These are phyloP conservation scores for Furcula furcula DNA, from an alignment of 2,888 invertebrate species.

Conservation along the genomic window DNA sequence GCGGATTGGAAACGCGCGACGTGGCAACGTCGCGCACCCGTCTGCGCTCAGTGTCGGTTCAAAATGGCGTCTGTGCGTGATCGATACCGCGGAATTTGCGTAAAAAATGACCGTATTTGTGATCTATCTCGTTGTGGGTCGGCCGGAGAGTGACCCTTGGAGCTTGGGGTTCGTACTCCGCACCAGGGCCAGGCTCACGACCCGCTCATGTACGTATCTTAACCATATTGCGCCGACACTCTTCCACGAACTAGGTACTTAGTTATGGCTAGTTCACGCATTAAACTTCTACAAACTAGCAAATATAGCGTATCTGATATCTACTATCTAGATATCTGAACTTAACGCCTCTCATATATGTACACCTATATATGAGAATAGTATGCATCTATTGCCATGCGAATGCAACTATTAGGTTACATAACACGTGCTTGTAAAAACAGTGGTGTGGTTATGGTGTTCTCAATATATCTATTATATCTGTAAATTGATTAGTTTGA, in stretches of 20 bases:
- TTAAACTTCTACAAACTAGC: slow-evolving; percentile 50
- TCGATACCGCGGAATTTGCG: slow-evolving; percentile 78
- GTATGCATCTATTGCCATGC: slow-evolving; percentile 33
- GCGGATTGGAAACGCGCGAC: slow-evolving; percentile 70
- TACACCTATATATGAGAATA: slow-evolving; percentile 20
- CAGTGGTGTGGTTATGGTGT: slow-evolving; percentile 11
- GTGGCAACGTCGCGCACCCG: slow-evolving; percentile 76
- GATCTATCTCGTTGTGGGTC: slow-evolving; percentile 75
- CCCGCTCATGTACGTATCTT: slow-evolving; percentile 76
- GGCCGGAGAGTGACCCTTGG: slow-evolving; percentile 70
- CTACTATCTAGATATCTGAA: slow-evolving; percentile 38
- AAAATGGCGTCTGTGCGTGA: slow-evolving; percentile 81
- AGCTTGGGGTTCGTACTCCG: slow-evolving; percentile 61
- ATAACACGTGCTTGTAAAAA: slow-evolving; percentile 25
- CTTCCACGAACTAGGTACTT: slow-evolving; percentile 54
- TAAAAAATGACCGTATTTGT: slow-evolving; percentile 74
- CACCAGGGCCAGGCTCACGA: slow-evolving; percentile 64
- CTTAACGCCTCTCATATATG: slow-evolving; percentile 33
- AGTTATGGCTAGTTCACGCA: slow-evolving; percentile 51
- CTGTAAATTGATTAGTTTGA: slow-evolving; percentile 8
- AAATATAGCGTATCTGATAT: slow-evolving; percentile 52
- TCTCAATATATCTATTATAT: slow-evolving; percentile 10
- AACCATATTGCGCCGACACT: slow-evolving; percentile 78
- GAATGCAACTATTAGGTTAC: slow-evolving; percentile 43
- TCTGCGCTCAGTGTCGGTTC: slow-evolving; percentile 74